Conservation (phyloP, 2,113 vertebrate species). For the Tenebrosternarchus preto region DNA sequence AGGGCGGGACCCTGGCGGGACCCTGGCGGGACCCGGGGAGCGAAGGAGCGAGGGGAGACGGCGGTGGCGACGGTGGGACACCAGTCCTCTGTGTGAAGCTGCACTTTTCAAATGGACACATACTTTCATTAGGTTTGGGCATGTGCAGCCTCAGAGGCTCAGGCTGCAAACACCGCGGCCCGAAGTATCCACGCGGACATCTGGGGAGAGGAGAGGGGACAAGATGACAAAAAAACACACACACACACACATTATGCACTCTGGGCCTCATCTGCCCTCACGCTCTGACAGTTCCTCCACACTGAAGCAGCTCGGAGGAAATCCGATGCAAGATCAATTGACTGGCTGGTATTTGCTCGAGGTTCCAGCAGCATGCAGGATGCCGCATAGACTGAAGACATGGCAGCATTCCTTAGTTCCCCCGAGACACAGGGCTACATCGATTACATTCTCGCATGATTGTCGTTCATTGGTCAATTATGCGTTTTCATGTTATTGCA, state of each 20-base stretch:
- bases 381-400: neutral
- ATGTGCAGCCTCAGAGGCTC: constrained; percentile 94
- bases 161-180: constrained; percentile 95
- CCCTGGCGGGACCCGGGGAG: constrained; percentile 14
- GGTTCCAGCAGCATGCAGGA: neutral
- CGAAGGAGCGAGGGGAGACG: constrained; percentile 55
- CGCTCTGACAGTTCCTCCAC: neutral
- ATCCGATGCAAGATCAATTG: neutral
- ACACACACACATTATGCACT: constrained; percentile 30
- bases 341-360: too few species aligned
- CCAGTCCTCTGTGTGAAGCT: constrained; percentile 72
- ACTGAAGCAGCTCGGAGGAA: neutral
- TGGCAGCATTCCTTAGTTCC: too few species aligned
- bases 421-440: neutral
- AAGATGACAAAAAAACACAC: constrained; percentile 67
- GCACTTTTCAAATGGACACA: constrained; percentile 80
- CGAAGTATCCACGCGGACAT: constrained; percentile 96
- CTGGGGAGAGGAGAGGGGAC: constrained; percentile 94
- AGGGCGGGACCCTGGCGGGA: constrained; percentile 52
- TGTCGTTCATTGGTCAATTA: constrained; percentile 47
- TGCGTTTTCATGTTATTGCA: constrained; percentile 39
- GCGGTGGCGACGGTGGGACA: constrained; percentile 70
- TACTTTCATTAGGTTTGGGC: constrained; percentile 97
- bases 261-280: constrained; percentile 4
- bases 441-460: constrained; percentile 35